Base-by-base conservation (phyloP, 1,140 invertebrate species). In the Drosophila novamexicana region DNA sequence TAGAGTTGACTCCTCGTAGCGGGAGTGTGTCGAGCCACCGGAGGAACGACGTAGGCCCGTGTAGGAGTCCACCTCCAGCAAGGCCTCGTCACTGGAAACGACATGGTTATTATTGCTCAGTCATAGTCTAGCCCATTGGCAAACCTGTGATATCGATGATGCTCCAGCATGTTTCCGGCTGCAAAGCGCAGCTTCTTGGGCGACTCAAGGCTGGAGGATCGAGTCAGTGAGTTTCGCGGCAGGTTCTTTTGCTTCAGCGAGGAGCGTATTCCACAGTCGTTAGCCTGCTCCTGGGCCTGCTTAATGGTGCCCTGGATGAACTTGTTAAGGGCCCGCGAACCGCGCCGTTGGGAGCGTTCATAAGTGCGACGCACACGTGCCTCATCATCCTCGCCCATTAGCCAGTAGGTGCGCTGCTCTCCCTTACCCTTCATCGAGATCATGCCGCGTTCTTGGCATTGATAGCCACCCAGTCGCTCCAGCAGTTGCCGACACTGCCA, bases 371-470 rank as follows among this genome's bases (percentile, higher is more conserved):
- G 88, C 1, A 93, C 92, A 1, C 94, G 93, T 7, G 94, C 93
- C 8, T 93, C 86, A 10, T 93, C 88, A 58, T 97, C 95, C 89
- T 97, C 97, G 0, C 96, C 96, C 8, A 95, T 91, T 32, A 99
- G 88, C 97, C 97, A 99, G 92, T 96, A 98, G 1, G 97, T 98
- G 49, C 95, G 88, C 79, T 97, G 95, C 34, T 97, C 95, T 0
- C 96, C 96, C 92, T 97, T 97, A 7, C 97, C 97, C 93, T 98
- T 98, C 95, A 98, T 96, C 0, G 94, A 93, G 1, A 98, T 95
- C 1, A 96, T 74, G 0, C 97, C 97, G 6, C 97, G 94, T 79
- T 97, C 96, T 39, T 91, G 85, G 42, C 75, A 92, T 37, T 95
- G 91, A 92, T 98, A 98, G 2, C 97, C 97, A 1, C 96, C 96